Evolutionary conservation across 1,140 invertebrate genomes (phyloP), one percentile per base, ranked within the genome.

Genomic region (Drosophila navojoa): DNA sequence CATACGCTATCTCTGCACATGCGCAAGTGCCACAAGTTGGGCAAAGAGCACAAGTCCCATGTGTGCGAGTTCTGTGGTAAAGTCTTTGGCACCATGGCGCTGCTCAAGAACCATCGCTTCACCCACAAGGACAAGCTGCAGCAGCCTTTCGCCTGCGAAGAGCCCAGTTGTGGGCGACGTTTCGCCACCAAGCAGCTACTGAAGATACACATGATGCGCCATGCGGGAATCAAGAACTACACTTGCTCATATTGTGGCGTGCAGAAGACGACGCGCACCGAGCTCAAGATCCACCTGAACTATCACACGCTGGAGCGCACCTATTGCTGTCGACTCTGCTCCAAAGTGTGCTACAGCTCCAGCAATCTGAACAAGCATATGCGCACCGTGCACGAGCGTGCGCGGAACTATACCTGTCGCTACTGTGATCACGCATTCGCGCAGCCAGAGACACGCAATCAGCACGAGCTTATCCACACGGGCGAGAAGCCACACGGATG

Each of bases 401-500:
- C 68, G 1, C 75, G 79, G 9, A 74, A 78, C 25, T 81, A 72
- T 52, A 50, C 49, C 0, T 87, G 84, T n/a, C 64, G 67, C 22
- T 68, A 68, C 69, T 87, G 84, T 25, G 75, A 79, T 1, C 61
- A 63, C 4, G 68, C 67, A 4, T 87, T 87, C 53, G 72, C 68
- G 5, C 82, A 87, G 52, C 62, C 68, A 0, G 84, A 76, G n/a
- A 84, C 79, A 3, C 71, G 74, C 6, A 78, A 81, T 16, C 76
- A 87, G 40, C 84, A 87, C 40, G 77, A 81, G 59, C 76, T 87
- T 29, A 84, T 70, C 10, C 84, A 87, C 35, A 87, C 84, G 40
- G 95, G 94, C 2, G 93, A 93, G 64, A 91, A 84, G 22, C 82
- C 82, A 6, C 73, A 87, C 13, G 58, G 55, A 19, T 87, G 82